These are phyloP conservation scores for Toxotes lorentzi DNA, from an alignment of 2,797 vertebrate genomes.

Conservation along the genomic window DNA sequence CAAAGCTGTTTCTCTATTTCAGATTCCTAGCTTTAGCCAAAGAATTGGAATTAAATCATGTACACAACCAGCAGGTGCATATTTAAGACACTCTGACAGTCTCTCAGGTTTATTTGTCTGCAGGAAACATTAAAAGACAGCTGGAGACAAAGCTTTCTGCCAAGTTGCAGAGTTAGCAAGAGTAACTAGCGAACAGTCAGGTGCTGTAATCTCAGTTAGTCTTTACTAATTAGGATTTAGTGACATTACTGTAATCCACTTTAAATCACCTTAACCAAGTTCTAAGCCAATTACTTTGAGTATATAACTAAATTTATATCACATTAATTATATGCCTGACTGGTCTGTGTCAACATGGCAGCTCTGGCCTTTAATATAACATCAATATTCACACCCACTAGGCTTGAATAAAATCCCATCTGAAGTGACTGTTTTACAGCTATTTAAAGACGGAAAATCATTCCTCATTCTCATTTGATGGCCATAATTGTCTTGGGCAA, in stretches of 20 bases:
- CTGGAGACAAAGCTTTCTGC: not conserved
- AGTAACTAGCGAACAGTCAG: not conserved
- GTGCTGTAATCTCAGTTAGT: conserved; percentile 15
- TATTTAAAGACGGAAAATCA: conserved; percentile 41
- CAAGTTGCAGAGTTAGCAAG: not conserved
- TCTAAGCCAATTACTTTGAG: conserved; percentile 55
- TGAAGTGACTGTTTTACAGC: conserved; percentile 55
- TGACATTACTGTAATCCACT: conserved; percentile 53
- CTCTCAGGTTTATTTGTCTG: not conserved
- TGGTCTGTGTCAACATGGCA: conserved; percentile 47
- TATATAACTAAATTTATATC: conserved; percentile 42
- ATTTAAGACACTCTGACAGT: no score
- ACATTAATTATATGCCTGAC: conserved; percentile 56
- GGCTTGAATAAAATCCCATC: conserved; percentile 48
- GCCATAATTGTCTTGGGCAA: conserved; percentile 61
- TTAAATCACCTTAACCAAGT: conserved; percentile 45
- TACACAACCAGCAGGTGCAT: not conserved
- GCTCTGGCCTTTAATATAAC: conserved; percentile 42
- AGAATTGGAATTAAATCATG: no score
- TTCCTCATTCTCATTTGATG: conserved; percentile 42
- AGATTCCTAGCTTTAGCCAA: no score
- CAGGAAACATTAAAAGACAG: not conserved
- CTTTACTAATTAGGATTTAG: conserved; percentile 38
- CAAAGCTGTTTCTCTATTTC: no score
- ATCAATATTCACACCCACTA: conserved; percentile 65